A percentile compares a stretch with the other conserved stretches of the same genome.
phyloP scores from a whole-genome alignment of 2,113 vertebrate genomes.

The Tyrannus savana region DNA sequence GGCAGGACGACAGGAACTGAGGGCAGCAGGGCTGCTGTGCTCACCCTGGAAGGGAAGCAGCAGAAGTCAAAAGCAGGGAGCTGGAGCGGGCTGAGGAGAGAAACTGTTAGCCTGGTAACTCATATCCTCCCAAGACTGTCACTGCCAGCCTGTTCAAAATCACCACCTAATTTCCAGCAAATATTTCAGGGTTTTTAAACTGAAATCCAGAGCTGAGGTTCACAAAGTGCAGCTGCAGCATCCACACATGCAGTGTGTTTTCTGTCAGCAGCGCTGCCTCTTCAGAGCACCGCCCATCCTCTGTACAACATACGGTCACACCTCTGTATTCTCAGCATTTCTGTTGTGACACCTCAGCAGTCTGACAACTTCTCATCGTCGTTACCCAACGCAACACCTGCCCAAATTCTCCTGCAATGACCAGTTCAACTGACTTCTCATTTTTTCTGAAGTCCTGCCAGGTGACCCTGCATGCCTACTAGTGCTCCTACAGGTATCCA shows the following conservation, averaged over 20 bases:
- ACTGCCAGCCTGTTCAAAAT: neutral
- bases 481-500: neutral
- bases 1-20: neutral
- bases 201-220: neutral
- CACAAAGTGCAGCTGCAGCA: neutral
- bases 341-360: neutral
- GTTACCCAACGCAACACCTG: neutral
- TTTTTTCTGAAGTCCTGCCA: neutral
- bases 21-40: neutral
- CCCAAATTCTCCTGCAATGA: neutral
- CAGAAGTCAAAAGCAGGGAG: neutral
- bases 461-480: neutral
- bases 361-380: neutral
- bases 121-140: neutral
- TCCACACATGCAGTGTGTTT: fast-evolving
- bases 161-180: neutral
- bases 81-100: neutral
- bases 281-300: neutral
- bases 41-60: neutral
- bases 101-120: neutral
- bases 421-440: neutral
- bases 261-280: neutral
- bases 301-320: neutral
- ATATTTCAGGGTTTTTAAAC: neutral
- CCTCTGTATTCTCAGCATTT: neutral